These are phyloP conservation scores for Rhinopithecus roxellana DNA, from an alignment of 2,113 vertebrate genomes.

Conservation along the genomic window DNA sequence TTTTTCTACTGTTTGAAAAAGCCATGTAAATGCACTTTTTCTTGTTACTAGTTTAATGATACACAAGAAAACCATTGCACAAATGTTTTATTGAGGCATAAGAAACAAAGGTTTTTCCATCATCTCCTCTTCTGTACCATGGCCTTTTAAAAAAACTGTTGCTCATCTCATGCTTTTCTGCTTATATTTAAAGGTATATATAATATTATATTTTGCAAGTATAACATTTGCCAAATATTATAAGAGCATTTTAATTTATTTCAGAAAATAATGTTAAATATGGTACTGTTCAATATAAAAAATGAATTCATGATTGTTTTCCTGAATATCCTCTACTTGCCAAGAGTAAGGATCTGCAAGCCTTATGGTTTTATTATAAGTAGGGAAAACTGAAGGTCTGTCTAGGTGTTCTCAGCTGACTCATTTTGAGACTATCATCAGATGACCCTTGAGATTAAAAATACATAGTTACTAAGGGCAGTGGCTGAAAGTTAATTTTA, in stretches of 20 bases:
- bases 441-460: slow-evolving; percentile 63
- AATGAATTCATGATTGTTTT: slow-evolving; percentile 1
- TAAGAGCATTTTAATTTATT: not conserved
- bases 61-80: not conserved
- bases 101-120: not conserved
- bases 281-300: not conserved
- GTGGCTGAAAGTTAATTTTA: slow-evolving; percentile 69
- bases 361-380: not conserved
- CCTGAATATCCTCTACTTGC: not conserved
- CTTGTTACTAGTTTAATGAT: slow-evolving; percentile 58
- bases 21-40: slow-evolving; percentile 50
- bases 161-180: not conserved
- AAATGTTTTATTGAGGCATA: slow-evolving; percentile 9
- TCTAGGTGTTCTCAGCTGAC: not conserved
- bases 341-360: not conserved
- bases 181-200: not conserved
- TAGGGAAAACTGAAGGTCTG: not conserved
- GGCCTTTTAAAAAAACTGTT: not conserved
- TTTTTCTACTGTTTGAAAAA: slow-evolving; percentile 67
- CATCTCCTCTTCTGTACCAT: not conserved
- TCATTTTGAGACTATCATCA: slow-evolving; percentile 39
- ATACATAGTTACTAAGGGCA: slow-evolving; percentile 60
- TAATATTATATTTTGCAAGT: not conserved
- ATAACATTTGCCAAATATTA: not conserved
- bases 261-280: not conserved